Base-by-base conservation (phyloP, 2,797 vertebrate genomes). In the Toxotes lorentzi region DNA sequence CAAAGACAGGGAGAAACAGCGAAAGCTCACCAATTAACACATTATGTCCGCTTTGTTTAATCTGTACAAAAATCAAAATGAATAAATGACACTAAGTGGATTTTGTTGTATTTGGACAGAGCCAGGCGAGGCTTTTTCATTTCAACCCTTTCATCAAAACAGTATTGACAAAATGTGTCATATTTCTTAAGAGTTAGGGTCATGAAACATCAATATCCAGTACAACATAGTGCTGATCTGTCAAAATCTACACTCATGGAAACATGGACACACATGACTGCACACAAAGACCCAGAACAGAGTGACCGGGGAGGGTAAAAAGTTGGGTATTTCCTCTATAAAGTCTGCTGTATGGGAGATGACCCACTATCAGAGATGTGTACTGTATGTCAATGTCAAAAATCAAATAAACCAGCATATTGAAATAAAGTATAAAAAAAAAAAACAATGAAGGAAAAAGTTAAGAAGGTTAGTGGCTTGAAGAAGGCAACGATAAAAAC, bases 241-340 rank as follows among this genome's bases (percentile, higher is more conserved):
- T 63, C 70, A 66, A 70, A 85, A 83, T 77, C 48, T 30, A 50
- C 47, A 38, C 32, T 23, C 71, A 76, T 24, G 3, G 45, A 59
- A 69, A 81, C 48, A 65, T 7, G 38, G 38, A 75, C 69, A 83
- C 73, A 69, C 70, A 78, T 53, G 70, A 69, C 17, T 68, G 71
- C 63, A 63, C 62, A 74, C 72, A 74, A 19, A 73, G 54, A 70
- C 35, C 71, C 48, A 76, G 57, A 63, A 67, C 65, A 71, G 71
- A 66, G n/a, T 24, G 59, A 83, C 45, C 41, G n/a, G 50, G 30
- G 24, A 14, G 63, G 43, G 43, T 56, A 57, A 35, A 30, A 38
- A 67, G 38, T 41, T 45, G 27, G 48, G 40, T 41, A 59, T 75
- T 78, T 73, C 51, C 35, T 64, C 59, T 30, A 38, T 35, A 70